Conservation (phyloP, 1,140 invertebrate species). For the Akabosia matsudoensis region DNA sequence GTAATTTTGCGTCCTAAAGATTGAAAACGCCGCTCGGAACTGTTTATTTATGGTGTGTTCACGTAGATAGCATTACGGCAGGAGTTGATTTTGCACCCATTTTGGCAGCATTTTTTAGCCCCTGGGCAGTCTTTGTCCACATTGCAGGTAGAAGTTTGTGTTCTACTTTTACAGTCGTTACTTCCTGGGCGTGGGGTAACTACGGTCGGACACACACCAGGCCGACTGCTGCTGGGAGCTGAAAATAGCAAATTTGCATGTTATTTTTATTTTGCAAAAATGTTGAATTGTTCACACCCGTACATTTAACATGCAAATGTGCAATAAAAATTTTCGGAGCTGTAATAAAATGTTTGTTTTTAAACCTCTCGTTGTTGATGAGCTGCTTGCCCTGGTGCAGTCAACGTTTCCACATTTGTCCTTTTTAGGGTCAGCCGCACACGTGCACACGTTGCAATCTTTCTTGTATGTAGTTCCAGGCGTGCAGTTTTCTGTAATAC, state of each 20-base stretch:
- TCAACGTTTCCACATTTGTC: slow-evolving; percentile 45
- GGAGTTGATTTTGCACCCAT: slow-evolving; percentile 31
- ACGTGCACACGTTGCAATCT: slow-evolving; percentile 48
- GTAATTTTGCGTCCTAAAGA: too few relatives aligned
- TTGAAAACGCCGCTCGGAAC: neutral
- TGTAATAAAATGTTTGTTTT: neutral
- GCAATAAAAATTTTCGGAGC: neutral
- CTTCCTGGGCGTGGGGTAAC: slow-evolving; percentile 42
- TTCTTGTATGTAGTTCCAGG: slow-evolving; percentile 43
- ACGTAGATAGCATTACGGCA: slow-evolving; percentile 43
- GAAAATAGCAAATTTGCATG: too few relatives aligned
- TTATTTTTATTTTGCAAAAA: neutral
- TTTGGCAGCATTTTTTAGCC: slow-evolving; percentile 44
- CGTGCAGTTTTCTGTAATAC: slow-evolving; percentile 35
- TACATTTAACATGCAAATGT: neutral
- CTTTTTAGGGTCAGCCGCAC: slow-evolving; percentile 33
- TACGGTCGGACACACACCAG: slow-evolving; percentile 42
- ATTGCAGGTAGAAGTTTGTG: slow-evolving; percentile 34
- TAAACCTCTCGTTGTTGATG: slow-evolving; percentile 29
- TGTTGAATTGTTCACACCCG: neutral
- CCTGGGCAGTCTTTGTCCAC: slow-evolving; percentile 38
- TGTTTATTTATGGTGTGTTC: slow-evolving; percentile 1
- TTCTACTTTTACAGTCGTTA: slow-evolving; percentile 32
- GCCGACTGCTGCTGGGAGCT: slow-evolving; percentile 37
- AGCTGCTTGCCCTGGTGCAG: slow-evolving; percentile 20